A percentile compares a stretch with the other conserved stretches of the same genome.
phyloP scores from a whole-genome alignment of 2,888 invertebrate genomes.

The Piscicola geometra region DNA sequence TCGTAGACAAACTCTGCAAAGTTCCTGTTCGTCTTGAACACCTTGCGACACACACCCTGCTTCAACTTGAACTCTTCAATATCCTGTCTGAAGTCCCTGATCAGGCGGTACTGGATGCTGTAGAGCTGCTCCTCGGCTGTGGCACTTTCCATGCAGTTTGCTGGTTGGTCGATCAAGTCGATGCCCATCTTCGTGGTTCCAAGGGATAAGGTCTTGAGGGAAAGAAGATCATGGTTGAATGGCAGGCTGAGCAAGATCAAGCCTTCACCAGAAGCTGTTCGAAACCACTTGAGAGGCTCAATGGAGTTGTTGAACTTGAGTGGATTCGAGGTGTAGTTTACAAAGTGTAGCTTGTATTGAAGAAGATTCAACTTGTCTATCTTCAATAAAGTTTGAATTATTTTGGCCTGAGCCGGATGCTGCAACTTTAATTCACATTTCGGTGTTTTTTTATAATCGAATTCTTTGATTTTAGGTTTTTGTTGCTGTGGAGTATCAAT shows the following conservation, averaged over 20 bases:
- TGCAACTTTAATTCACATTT: not conserved
- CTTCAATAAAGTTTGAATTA: constrained; percentile 26
- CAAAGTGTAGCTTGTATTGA: constrained; percentile 39
- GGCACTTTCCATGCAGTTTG: constrained; percentile 48
- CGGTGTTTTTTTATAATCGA: not conserved
- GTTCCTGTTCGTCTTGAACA: constrained; percentile 45
- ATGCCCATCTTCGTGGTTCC: constrained; percentile 47
- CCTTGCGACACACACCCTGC: constrained; percentile 48
- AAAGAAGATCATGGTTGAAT: constrained; percentile 53
- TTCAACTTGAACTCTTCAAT: constrained; percentile 32
- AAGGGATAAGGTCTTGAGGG: constrained; percentile 50
- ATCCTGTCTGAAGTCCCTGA: constrained; percentile 40
- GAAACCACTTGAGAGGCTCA: constrained; percentile 39
- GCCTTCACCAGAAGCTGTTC: constrained; percentile 50
- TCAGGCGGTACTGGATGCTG: constrained; percentile 38
- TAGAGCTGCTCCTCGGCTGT: constrained; percentile 42
- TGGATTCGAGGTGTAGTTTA: constrained; percentile 40
- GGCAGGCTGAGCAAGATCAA: constrained; percentile 51
- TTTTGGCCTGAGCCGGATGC: constrained; percentile 8
- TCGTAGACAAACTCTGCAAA: constrained; percentile 42
- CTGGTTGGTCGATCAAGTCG: constrained; percentile 47
- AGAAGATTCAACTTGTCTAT: constrained; percentile 39
- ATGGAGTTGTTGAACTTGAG: constrained; percentile 37
- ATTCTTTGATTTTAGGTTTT: too few relatives aligned
- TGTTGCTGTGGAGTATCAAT: too few relatives aligned